Evolutionary conservation across 2,888 invertebrate genomes (phyloP).

Genomic region (Eugnorisma glareosa): DNA sequence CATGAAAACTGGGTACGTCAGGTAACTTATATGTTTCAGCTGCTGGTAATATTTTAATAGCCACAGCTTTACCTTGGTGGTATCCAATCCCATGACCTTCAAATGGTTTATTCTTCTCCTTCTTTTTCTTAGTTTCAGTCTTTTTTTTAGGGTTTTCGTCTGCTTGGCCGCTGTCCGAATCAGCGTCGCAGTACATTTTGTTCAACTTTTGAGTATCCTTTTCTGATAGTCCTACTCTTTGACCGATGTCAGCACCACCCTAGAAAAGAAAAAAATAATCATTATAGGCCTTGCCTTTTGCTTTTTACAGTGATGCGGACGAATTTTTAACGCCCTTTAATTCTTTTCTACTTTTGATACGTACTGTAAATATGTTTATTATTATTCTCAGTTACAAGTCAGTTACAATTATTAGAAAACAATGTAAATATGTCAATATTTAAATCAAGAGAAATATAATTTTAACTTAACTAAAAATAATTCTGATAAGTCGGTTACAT

Average conservation of each 20-base stretch:
- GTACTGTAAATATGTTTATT: background rate
- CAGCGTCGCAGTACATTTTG: slow-evolving; percentile 90
- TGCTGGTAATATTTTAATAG: slow-evolving; percentile 83
- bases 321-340: background rate
- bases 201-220: slow-evolving; percentile 90
- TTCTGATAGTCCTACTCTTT: slow-evolving; percentile 90
- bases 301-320: too few relatives aligned
- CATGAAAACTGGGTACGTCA: slow-evolving; percentile 79
- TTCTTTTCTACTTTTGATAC: background rate
- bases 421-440: background rate
- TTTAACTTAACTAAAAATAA: background rate
- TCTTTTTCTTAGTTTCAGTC: slow-evolving; percentile 75
- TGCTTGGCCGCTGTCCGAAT: slow-evolving; percentile 74
- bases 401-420: background rate
- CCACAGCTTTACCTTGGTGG: slow-evolving; percentile 88
- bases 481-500: too few relatives aligned
- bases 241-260: slow-evolving; percentile 89
- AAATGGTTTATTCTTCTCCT: slow-evolving; percentile 83
- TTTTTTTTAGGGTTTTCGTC: slow-evolving; percentile 69
- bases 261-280: slow-evolving; percentile 67
- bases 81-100: slow-evolving; percentile 87
- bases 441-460: background rate
- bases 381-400: background rate
- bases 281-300: background rate
- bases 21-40: slow-evolving; percentile 80